These are phyloP conservation scores for Cylloceria caligata DNA, from an alignment of 2,888 invertebrate genomes.

Conservation along the genomic window DNA sequence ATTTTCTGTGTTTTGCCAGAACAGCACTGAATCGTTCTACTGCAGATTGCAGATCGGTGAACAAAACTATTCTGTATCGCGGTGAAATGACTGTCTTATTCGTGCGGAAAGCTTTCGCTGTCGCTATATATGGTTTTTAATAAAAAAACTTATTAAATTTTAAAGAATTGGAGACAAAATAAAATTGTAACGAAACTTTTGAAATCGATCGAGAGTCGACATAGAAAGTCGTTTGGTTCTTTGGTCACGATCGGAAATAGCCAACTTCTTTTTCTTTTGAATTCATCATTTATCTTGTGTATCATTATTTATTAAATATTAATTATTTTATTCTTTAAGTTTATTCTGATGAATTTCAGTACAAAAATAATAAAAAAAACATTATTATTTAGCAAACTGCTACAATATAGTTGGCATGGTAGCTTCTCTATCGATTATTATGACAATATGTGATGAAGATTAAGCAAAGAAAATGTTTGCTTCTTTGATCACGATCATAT, in stretches of 20 bases:
- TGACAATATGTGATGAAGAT: neutral
- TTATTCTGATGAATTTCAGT: neutral
- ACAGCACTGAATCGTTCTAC: neutral
- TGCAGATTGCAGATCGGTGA: neutral
- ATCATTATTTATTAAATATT: neutral
- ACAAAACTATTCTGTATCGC: neutral
- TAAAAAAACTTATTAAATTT: too few relatives aligned
- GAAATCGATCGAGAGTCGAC: too few relatives aligned
- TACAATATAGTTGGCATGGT: too few relatives aligned
- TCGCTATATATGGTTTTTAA: neutral
- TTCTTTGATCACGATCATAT: too few relatives aligned
- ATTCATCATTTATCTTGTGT: neutral
- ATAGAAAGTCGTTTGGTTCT: too few relatives aligned
- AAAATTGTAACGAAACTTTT: too few relatives aligned
- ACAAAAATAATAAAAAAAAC: too few relatives aligned
- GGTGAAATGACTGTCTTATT: neutral
- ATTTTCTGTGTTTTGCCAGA: neutral
- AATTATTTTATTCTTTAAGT: neutral
- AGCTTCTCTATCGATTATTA: neutral
- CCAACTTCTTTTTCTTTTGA: too few relatives aligned
- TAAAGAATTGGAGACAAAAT: too few relatives aligned
- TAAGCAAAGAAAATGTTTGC: too few relatives aligned
- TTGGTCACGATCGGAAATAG: too few relatives aligned
- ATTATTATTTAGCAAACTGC: too few relatives aligned
- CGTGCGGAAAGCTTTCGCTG: neutral